These are phyloP conservation scores for Carassius auratus DNA, from an alignment of 2,113 vertebrate species.

Conservation along the genomic window DNA sequence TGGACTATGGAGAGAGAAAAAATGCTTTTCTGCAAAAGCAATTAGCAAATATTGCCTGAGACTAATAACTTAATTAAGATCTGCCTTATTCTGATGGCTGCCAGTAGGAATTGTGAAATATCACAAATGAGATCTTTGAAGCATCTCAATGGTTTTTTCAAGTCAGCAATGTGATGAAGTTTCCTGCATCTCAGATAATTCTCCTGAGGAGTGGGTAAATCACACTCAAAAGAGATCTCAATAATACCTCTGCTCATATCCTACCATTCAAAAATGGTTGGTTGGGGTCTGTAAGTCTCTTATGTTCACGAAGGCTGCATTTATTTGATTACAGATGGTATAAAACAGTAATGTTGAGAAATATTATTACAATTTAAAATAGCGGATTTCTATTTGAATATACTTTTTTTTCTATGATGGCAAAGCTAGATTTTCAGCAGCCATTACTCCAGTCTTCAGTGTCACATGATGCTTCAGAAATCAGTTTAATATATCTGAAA, in stretches of 20 bases:
- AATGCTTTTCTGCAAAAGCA: background rate
- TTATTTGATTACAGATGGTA: background rate
- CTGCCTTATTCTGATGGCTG: conserved; percentile 3
- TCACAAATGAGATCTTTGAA: conserved; percentile 22
- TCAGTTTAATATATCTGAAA: background rate
- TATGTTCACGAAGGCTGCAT: background rate
- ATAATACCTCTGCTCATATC: background rate
- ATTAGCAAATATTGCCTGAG: background rate
- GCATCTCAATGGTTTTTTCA: background rate
- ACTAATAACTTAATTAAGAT: background rate
- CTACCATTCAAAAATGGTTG: background rate
- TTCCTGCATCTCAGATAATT: background rate
- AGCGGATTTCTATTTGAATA: too few species aligned
- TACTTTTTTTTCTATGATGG: background rate
- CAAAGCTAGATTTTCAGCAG: background rate
- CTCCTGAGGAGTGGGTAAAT: background rate
- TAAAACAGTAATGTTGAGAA: background rate
- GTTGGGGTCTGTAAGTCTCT: background rate
- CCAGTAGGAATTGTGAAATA: background rate
- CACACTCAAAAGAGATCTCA: background rate
- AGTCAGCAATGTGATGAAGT: background rate
- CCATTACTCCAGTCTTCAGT: background rate
- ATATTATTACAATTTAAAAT: too few species aligned
- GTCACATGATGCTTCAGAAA: background rate
- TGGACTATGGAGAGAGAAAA: background rate